Evolutionary conservation across 2,888 invertebrate species (phyloP), one percentile per base, ranked within the genome.

Genomic region (Agonopterix subpropinquella): DNA sequence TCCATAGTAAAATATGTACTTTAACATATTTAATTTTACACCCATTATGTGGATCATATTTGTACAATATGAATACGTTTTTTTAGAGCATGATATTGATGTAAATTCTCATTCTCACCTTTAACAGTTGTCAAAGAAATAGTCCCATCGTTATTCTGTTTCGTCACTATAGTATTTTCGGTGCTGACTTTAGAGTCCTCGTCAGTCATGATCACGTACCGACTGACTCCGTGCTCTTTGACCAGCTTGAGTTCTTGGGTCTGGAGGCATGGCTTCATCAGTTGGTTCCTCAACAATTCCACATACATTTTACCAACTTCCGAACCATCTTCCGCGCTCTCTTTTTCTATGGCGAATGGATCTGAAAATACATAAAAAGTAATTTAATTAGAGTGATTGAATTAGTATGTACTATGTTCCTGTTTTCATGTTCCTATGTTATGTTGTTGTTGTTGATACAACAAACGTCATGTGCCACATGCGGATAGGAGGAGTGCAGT

Each of bases 61-160:
- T 28, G 0, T 13, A 13, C 13, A 13, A 2, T 13, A 13, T 13
- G 13, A 2, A 13, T 13, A 13, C 13, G 13, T 13, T 13, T 13
- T 5, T 28, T 18, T 18, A 18, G 28, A 28, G 4, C 28, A 28
- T 28, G 28, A 5, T 28, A 28, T 28, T 28, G 28, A 5, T 7
- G 7, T 28, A 5, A 18, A 18, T 18, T 18, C 4, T 18, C 1
- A 28, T 28, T n/a, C 39, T 52, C 65, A 84, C 85, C 84, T 68
- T 75, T 70, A 0, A 77, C 58, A 47, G 78, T 67, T 39, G 79
- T 81, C 50, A 86, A 61, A 15, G 84, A 82, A 58, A 88, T 78
- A 55, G 85, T 84, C 1, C 85, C 87, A 74, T 87, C 84, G 60
- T 72, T 69, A 51, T 84, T 83, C 58, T 85, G 84, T 57, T 80